Evolutionary conservation across 2,113 vertebrate genomes (phyloP).

Genomic region (Nibea albiflora): DNA sequence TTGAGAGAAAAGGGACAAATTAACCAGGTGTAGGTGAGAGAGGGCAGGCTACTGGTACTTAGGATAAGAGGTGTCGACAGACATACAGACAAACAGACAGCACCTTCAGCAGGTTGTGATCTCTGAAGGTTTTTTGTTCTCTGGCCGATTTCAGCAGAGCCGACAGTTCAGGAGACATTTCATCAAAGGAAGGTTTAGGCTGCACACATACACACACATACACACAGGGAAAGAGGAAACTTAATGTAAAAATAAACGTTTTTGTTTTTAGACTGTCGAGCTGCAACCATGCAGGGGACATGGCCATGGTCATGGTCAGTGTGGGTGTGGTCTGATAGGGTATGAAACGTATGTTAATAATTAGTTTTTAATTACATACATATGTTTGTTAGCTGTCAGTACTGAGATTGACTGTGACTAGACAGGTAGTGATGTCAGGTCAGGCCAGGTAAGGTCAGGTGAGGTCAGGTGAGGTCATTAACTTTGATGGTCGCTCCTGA

Average conservation of each 20-base stretch:
- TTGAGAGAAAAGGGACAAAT: not conserved
- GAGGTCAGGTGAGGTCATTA: not conserved
- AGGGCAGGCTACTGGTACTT: not conserved
- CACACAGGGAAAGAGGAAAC: not conserved
- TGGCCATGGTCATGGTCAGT: not conserved
- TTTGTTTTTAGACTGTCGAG: not conserved
- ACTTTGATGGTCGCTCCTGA: not conserved
- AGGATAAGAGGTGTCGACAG: not conserved
- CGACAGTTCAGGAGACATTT: conserved; percentile 70
- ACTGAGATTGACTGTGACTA: not conserved
- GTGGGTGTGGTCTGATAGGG: not conserved
- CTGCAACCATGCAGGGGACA: conserved; percentile 47
- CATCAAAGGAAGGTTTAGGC: conserved; percentile 63
- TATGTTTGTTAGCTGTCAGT: not conserved
- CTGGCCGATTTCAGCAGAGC: conserved; percentile 64
- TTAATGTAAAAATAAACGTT: not conserved
- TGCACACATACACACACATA: conserved; percentile 16
- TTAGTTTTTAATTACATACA: not conserved
- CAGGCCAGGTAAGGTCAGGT: not conserved
- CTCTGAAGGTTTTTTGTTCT: conserved; percentile 60
- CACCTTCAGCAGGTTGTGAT: conserved; percentile 70
- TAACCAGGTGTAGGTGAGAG: not conserved
- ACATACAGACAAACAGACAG: not conserved
- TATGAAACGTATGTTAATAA: not conserved
- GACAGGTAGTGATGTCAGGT: not conserved